A percentile compares a stretch with the other conserved stretches of the same genome.
phyloP scores from a whole-genome alignment of 2,797 vertebrate species.

The Acridotheres tristis region DNA sequence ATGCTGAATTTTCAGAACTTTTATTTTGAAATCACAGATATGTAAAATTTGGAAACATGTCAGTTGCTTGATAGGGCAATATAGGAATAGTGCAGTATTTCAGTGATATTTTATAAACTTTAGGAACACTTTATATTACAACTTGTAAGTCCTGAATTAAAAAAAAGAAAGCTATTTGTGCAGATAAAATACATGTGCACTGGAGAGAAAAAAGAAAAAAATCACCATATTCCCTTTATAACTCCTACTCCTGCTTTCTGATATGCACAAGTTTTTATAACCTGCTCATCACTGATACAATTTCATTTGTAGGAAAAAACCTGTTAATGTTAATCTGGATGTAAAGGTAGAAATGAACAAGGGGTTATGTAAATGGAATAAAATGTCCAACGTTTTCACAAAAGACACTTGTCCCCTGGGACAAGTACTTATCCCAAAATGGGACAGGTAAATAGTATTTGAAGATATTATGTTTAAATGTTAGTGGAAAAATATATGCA shows the following conservation, averaged over 20 bases:
- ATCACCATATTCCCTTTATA: not conserved
- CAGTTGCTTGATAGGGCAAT: not conserved
- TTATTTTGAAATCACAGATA: not conserved
- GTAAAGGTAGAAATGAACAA: not conserved
- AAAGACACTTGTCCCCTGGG: not conserved
- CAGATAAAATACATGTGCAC: not conserved
- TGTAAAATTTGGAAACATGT: not conserved
- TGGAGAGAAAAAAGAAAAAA: fast-evolving
- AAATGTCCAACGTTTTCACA: not conserved
- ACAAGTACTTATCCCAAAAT: not conserved
- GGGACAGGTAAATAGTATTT: not conserved
- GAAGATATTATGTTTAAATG: not conserved
- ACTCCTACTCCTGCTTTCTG: not conserved
- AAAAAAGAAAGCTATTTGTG: not conserved
- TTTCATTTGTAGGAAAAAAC: not conserved
- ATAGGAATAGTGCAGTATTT: not conserved
- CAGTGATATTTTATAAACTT: not conserved
- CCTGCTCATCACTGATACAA: not conserved
- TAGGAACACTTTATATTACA: not conserved
- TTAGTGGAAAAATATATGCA: not conserved
- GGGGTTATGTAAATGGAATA: not conserved
- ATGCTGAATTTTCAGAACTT: not conserved
- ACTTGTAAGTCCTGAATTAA: not conserved
- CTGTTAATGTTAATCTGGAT: not conserved
- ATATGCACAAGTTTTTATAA: not conserved